phyloP scores from a whole-genome alignment of 1,140 invertebrate genomes.

The Drosophila setifemur region DNA sequence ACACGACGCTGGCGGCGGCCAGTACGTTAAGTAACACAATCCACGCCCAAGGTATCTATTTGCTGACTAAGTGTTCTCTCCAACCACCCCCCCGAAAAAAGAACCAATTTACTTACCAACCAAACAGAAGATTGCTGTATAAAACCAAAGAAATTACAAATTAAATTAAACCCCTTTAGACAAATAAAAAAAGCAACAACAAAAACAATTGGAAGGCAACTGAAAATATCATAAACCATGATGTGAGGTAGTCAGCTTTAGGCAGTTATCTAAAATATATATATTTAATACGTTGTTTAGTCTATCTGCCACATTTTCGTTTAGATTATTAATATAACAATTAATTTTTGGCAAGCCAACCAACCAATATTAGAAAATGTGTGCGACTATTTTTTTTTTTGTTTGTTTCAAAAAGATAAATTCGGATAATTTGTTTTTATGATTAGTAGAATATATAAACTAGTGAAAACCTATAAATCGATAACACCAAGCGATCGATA shows the following conservation, averaged over 20 bases:
- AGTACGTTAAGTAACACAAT: slow-evolving; percentile 78
- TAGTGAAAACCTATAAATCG: neutral
- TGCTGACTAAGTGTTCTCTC: slow-evolving; percentile 59
- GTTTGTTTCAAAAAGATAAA: neutral
- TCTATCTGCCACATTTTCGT: neutral
- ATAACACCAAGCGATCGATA: too few species aligned
- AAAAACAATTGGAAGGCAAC: neutral
- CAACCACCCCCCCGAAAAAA: neutral
- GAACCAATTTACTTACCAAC: slow-evolving; percentile 17
- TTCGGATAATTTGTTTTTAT: too few species aligned
- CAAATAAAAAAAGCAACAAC: neutral
- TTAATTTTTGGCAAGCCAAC: neutral
- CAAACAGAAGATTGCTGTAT: neutral
- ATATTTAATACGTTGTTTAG: too few species aligned
- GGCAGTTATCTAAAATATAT: slow-evolving; percentile 23
- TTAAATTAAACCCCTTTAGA: too few species aligned
- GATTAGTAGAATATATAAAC: slow-evolving; percentile 1
- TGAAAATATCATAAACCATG: too few species aligned
- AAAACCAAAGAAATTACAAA: too few species aligned
- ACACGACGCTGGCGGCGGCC: slow-evolving; percentile 74
- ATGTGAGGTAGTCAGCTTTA: slow-evolving; percentile 27
- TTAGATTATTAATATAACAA: too few species aligned
- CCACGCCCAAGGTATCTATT: slow-evolving; percentile 81
- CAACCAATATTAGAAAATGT: neutral
- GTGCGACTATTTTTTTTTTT: slow-evolving; percentile 9